Conservation (phyloP, 2,797 vertebrate genomes). For the Falco rusticolus region DNA sequence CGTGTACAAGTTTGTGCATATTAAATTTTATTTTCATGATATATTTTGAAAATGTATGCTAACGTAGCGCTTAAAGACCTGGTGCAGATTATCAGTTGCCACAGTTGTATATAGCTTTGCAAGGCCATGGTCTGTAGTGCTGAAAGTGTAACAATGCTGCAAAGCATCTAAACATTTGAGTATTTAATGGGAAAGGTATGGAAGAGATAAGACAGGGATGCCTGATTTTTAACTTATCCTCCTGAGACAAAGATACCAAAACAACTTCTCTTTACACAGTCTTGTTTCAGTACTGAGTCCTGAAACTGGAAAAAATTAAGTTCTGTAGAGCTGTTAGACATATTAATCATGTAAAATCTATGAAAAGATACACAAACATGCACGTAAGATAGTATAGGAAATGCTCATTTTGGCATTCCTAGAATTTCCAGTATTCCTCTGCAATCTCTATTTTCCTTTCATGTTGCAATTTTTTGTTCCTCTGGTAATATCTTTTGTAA, state of each 20-base stretch:
- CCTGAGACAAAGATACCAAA: background rate
- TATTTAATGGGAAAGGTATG: background rate
- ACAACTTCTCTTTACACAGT: background rate
- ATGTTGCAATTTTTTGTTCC: background rate
- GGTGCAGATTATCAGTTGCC: background rate
- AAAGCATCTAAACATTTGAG: background rate
- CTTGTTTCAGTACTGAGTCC: background rate
- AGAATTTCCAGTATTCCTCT: background rate
- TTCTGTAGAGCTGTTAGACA: background rate
- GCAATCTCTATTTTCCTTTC: background rate
- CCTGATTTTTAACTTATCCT: background rate
- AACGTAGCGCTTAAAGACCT: background rate
- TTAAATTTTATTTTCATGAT: background rate
- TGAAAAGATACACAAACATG: background rate
- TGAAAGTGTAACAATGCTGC: background rate
- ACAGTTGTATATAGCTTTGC: background rate
- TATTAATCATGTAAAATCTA: background rate
- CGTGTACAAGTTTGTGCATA: fast-evolving
- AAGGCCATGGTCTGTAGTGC: background rate
- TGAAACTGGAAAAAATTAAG: background rate
- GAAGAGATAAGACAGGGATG: background rate
- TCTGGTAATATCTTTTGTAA: background rate
- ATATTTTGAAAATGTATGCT: background rate
- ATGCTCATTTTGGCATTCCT: background rate
- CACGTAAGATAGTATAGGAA: background rate